Conservation (phyloP, 2,888 invertebrate genomes). For the Athripsodes cinereus region DNA sequence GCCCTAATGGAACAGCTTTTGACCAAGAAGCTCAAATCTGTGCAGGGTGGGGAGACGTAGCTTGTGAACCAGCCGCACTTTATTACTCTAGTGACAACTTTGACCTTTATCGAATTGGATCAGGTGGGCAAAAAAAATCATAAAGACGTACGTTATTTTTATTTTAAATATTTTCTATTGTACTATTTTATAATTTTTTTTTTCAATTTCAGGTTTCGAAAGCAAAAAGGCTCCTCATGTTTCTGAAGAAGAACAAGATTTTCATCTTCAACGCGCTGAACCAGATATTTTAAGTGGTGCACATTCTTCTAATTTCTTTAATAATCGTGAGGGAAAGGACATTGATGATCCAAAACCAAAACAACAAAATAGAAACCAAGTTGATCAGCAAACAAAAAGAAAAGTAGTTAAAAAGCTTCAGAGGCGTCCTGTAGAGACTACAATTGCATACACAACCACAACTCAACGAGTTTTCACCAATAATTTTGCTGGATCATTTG, state of each 20-base stretch:
- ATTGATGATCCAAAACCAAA: slow-evolving; percentile 47
- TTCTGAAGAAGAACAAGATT: slow-evolving; percentile 65
- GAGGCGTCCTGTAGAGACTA: slow-evolving; percentile 34
- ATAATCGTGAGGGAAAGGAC: slow-evolving; percentile 55
- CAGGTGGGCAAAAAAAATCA: slow-evolving; percentile 44
- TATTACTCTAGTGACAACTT: slow-evolving; percentile 80
- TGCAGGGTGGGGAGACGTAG: slow-evolving; percentile 86
- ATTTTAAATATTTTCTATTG: background rate
- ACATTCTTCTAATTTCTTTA: slow-evolving; percentile 72
- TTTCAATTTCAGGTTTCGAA: slow-evolving; percentile 48
- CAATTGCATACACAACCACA: slow-evolving; percentile 27
- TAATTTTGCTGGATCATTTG: slow-evolving; percentile 42
- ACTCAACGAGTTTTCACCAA: slow-evolving; percentile 31
- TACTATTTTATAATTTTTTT: background rate
- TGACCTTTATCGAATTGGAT: slow-evolving; percentile 76
- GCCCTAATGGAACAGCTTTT: slow-evolving; percentile 85
- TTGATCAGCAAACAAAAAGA: slow-evolving; percentile 39
- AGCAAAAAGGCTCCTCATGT: slow-evolving; percentile 55
- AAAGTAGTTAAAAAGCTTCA: slow-evolving; percentile 37
- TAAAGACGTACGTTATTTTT: too few relatives aligned
- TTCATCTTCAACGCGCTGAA: slow-evolving; percentile 67
- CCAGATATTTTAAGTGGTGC: slow-evolving; percentile 63
- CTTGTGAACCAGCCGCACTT: slow-evolving; percentile 74
- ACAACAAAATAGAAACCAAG: slow-evolving; percentile 32
- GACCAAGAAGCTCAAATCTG: slow-evolving; percentile 90